phyloP scores from a whole-genome alignment of 2,888 invertebrate species.

The Rhabditophanes sp. region DNA sequence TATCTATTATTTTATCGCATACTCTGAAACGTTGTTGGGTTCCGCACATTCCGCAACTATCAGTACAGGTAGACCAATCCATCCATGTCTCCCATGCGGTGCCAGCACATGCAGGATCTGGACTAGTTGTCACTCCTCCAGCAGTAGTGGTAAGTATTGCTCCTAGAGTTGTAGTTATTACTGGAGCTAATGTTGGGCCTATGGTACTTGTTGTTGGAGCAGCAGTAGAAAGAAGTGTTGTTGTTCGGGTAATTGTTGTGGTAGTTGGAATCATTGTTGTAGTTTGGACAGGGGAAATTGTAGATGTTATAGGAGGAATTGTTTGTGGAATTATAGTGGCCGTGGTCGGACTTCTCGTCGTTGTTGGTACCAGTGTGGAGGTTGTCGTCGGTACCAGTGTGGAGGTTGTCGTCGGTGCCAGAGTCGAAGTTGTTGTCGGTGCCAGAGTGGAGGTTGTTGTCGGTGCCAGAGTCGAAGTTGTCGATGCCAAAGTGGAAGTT shows the following conservation, averaged over 20 bases:
- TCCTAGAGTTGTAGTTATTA: neutral
- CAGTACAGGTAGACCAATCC: conserved; percentile 23
- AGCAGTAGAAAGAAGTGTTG: neutral
- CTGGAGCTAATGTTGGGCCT: neutral
- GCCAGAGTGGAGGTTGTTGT: neutral
- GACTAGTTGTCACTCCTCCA: neutral
- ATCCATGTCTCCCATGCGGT: conserved; percentile 21
- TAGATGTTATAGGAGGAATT: conserved; percentile 1
- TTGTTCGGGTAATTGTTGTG: conserved; percentile 1
- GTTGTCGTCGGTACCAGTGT: neutral
- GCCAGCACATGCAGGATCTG: conserved; percentile 9
- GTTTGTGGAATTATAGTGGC: no score
- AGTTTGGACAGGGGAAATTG: neutral
- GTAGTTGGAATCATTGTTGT: conserved; percentile 5
- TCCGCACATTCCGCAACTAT: conserved; percentile 27
- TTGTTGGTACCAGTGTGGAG: conserved; percentile 4
- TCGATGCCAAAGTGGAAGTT: conserved; percentile 3
- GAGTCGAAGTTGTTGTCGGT: conserved; percentile 5
- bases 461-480: neutral
- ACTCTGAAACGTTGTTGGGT: conserved; percentile 18
- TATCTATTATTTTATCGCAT: no score
- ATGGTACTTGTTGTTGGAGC: neutral
- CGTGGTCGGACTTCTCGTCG: no score
- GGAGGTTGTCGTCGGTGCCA: conserved; percentile 4
- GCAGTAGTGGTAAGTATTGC: neutral